Evolutionary conservation across 1,140 invertebrate genomes (phyloP).

Genomic region (Drosophila repletoides): DNA sequence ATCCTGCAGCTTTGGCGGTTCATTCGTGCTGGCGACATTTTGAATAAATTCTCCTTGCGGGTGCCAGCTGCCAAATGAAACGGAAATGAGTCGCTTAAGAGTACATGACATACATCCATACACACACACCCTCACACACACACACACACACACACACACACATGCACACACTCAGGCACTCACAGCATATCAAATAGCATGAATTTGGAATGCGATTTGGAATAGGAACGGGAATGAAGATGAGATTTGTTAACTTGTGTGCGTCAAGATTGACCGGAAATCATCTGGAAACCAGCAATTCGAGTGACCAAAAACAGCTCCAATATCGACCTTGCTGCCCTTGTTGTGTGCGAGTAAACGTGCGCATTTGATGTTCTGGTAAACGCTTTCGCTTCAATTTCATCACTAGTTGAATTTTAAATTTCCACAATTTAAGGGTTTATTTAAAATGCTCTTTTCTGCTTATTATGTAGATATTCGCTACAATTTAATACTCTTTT

Average conservation of each 20-base stretch:
- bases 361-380: neutral
- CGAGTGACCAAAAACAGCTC: conserved; percentile 2
- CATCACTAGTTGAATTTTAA: neutral
- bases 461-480: too few relatives aligned
- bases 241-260: conserved; percentile 3
- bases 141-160: conserved; percentile 16
- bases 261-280: conserved; percentile 22
- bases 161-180: conserved; percentile 12
- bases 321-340: neutral
- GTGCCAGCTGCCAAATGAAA: conserved; percentile 38
- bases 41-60: neutral
- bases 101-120: neutral
- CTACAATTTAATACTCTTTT: too few relatives aligned
- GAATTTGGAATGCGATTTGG: neutral
- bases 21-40: neutral
- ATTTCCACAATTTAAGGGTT: too few relatives aligned
- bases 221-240: too few relatives aligned
- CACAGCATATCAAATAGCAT: conserved; percentile 1
- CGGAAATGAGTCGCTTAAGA: conserved; percentile 43
- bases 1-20: conserved; percentile 29
- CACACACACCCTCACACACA: conserved; percentile 26
- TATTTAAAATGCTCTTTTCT: too few relatives aligned
- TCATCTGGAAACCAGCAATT: conserved; percentile 15
- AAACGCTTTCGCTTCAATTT: neutral
- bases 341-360: neutral